These are phyloP conservation scores for Drosophila putrida DNA, from an alignment of 2,888 invertebrate genomes.

Conservation along the genomic window DNA sequence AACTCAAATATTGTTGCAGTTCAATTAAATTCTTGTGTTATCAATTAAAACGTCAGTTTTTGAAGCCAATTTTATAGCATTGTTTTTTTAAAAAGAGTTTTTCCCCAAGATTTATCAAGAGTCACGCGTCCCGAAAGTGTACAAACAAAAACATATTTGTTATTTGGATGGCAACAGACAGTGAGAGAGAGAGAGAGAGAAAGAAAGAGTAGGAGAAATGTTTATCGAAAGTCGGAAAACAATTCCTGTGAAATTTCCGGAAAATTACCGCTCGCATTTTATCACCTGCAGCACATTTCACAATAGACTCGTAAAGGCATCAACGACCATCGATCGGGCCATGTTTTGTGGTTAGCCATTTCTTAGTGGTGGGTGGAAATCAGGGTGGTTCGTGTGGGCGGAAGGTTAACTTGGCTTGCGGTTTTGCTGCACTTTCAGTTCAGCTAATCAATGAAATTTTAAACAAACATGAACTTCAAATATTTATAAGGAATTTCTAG, in stretches of 20 bases:
- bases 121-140: slow-evolving; percentile 20
- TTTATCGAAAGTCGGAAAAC: slow-evolving; percentile 52
- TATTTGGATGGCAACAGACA: slow-evolving; percentile 30
- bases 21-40: neutral
- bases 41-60: slow-evolving; percentile 1
- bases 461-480: slow-evolving; percentile 44
- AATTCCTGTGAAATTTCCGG: slow-evolving; percentile 48
- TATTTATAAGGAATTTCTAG: slow-evolving; percentile 29
- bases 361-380: slow-evolving; percentile 5
- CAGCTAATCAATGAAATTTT: slow-evolving; percentile 52
- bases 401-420: slow-evolving; percentile 3
- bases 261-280: slow-evolving; percentile 43
- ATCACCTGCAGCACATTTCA: slow-evolving; percentile 38
- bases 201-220: slow-evolving; percentile 21
- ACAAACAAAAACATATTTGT: slow-evolving; percentile 46
- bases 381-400: neutral
- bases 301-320: slow-evolving; percentile 40
- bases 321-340: slow-evolving; percentile 29
- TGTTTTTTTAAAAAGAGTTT: slow-evolving; percentile 7
- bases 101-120: neutral
- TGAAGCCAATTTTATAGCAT: slow-evolving; percentile 8
- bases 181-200: neutral
- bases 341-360: slow-evolving; percentile 18
- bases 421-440: slow-evolving; percentile 15
- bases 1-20: neutral